A percentile compares a stretch with the other conserved stretches of the same genome.
phyloP scores from a whole-genome alignment of 1,140 invertebrate genomes.

The Leptonema lineaticorne region DNA sequence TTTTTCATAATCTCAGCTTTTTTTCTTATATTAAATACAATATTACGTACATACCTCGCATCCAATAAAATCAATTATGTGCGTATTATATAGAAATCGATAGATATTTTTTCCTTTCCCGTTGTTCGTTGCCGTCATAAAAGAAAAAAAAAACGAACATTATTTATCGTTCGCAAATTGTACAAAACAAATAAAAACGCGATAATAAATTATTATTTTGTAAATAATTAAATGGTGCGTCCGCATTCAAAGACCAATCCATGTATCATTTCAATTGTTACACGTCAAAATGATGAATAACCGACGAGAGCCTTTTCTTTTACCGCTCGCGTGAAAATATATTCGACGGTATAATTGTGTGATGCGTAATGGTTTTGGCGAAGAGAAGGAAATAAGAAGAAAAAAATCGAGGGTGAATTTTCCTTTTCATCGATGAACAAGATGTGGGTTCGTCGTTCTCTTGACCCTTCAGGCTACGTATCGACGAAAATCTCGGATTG shows the following conservation, averaged over 20 bases:
- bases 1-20: too few species aligned
- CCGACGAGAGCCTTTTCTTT: not conserved
- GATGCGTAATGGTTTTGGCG: not conserved
- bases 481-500: not conserved
- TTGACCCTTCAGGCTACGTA: slow-evolving; percentile 11
- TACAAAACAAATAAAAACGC: not conserved
- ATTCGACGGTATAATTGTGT: not conserved
- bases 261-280: slow-evolving; percentile 13
- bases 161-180: not conserved
- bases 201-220: not conserved
- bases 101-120: too few species aligned
- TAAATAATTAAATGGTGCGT: slow-evolving; percentile 3
- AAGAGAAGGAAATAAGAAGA: too few species aligned
- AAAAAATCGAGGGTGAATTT: not conserved
- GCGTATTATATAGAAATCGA: too few species aligned
- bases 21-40: too few species aligned
- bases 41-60: too few species aligned
- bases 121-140: not conserved
- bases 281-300: slow-evolving; percentile 1
- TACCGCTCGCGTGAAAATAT: not conserved
- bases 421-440: slow-evolving; percentile 6
- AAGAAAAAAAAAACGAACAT: not conserved
- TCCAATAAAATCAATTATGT: too few species aligned
- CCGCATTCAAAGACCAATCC: not conserved
- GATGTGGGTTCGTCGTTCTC: not conserved